Evolutionary conservation across 2,888 invertebrate genomes (phyloP), one percentile per base, ranked within the genome.

Genomic region (Trachelus stipa): DNA sequence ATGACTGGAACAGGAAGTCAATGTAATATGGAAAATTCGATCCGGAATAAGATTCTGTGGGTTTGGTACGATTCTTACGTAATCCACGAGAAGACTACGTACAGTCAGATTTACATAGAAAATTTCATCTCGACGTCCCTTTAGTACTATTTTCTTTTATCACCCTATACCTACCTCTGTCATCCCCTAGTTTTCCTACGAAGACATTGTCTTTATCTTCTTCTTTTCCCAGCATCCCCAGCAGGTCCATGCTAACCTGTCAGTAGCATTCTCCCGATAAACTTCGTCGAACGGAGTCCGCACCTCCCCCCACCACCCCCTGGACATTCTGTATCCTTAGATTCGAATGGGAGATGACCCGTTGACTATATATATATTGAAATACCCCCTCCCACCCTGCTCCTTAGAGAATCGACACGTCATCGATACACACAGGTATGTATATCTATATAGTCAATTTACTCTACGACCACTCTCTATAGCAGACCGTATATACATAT

Each of bases 101-200:
- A 79, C 75, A 76, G 68, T 75, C 76, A 83, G 83, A 87, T 88
- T 87, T 87, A 84, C 87, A 86, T 87, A 85, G 85, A 83, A 87
- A 86, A 87, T 87, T 85, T 85, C 85, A 81, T 85, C 82, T 9
- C 23, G 23, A 23, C 56, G 23, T 56, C 23, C 56, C 56, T 56
- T 56, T 3, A 56, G 23, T 56, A 23, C 15, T 23, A 23, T 56
- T 81, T 80, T 79, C 78, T 75, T 78, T 79, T 81, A 2, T 23
- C 56, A 56, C 23, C 56, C 56, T 6, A 15, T 56, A 40, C 2
- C 69, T 11, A 40, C n/a, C 35, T 3, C 76, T 73, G 31, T 73
- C 34, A 35, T 11, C 6, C 34, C 12, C 6, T 56, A 1, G 56
- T 23, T 23, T 56, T 23, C 9, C 56, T 23, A 56, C 1, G 9